phyloP scores from a whole-genome alignment of 1,140 invertebrate species.

The Drosophila quadrilineata region DNA sequence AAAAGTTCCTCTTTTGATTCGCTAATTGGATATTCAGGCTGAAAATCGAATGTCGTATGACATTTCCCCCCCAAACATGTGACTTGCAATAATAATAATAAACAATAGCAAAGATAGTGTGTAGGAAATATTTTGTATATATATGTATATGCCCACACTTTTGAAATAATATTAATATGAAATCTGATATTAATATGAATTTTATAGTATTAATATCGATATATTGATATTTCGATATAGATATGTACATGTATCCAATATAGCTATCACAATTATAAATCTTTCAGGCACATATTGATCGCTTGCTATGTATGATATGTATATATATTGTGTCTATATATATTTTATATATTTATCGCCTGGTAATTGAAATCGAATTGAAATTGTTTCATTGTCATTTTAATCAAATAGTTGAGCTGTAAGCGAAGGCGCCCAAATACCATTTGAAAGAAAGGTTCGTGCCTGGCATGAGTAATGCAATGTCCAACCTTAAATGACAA shows the following conservation, averaged over 20 bases:
- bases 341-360: no score
- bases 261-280: no score
- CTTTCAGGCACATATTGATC: no score
- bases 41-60: slow-evolving; percentile 31
- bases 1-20: slow-evolving; percentile 25
- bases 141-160: no score
- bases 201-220: slow-evolving; percentile 1
- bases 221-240: no score
- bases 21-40: slow-evolving; percentile 34
- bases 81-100: slow-evolving; percentile 13
- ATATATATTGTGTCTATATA: no score
- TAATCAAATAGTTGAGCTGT: background rate
- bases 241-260: no score
- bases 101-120: slow-evolving; percentile 14
- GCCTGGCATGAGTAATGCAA: slow-evolving; percentile 18
- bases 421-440: slow-evolving; percentile 17
- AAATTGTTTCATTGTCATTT: slow-evolving; percentile 4
- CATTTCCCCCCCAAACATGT: slow-evolving; percentile 33
- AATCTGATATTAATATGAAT: background rate
- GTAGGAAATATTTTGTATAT: no score
- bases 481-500: slow-evolving; percentile 9
- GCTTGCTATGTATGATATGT: no score
- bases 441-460: slow-evolving; percentile 21
- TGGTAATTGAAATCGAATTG: no score
- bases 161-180: background rate